Evolutionary conservation across 1,140 invertebrate genomes (phyloP).

Genomic region (Brachionus paranguensis): DNA sequence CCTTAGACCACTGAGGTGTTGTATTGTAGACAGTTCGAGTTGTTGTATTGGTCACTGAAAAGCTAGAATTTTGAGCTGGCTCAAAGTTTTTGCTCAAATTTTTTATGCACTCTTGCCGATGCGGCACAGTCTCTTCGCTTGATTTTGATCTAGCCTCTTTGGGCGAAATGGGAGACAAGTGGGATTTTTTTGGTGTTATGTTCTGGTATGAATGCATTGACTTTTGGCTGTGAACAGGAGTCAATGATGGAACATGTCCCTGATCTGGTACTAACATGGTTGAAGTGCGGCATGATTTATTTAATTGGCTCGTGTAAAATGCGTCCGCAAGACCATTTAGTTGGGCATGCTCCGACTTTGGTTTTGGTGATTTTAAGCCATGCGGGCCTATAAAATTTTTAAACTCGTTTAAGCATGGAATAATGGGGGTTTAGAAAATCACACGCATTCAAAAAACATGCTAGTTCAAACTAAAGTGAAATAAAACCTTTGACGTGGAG

Average conservation of each 20-base stretch:
- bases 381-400: not conserved
- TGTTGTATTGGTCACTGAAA: not conserved
- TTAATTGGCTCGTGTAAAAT: not conserved
- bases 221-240: not conserved
- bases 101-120: not conserved
- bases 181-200: not conserved
- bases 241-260: not conserved
- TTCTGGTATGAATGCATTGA: slow-evolving; percentile 2
- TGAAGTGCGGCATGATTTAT: slow-evolving; percentile 22
- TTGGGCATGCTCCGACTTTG: not conserved
- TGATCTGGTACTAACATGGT: not conserved
- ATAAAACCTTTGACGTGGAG: slow-evolving; percentile 22
- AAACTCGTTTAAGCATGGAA: not conserved
- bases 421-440: not conserved
- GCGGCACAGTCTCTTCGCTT: not conserved
- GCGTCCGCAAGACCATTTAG: not conserved
- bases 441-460: not conserved
- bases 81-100: not conserved
- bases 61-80: not conserved
- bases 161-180: not conserved
- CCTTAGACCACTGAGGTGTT: not conserved
- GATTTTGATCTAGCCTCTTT: not conserved
- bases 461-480: not conserved
- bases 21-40: not conserved
- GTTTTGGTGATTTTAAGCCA: not conserved